These are phyloP conservation scores for Phyllotreta striolata DNA, from an alignment of 2,888 invertebrate species.

Conservation along the genomic window DNA sequence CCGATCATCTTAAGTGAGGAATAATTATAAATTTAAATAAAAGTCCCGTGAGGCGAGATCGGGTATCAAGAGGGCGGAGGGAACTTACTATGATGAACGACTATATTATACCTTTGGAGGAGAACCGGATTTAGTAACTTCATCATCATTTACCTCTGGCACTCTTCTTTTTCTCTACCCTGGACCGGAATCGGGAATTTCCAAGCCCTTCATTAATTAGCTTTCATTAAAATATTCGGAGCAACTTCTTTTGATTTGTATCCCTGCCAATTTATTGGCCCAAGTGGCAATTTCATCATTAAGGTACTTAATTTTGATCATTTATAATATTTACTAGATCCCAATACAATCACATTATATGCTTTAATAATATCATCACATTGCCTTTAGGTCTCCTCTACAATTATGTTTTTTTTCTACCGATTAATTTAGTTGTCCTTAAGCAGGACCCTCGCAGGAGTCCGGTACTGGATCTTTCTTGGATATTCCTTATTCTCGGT, in stretches of 20 bases:
- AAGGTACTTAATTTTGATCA: no score
- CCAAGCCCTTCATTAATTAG: neutral
- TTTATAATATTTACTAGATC: no score
- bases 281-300: no score
- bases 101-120: constrained; percentile 60
- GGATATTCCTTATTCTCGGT: constrained; percentile 3
- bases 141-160: constrained; percentile 56
- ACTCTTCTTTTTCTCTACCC: constrained; percentile 25
- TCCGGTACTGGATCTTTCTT: constrained; percentile 7
- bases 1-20: constrained; percentile 32
- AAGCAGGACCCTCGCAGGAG: neutral
- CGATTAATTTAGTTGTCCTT: neutral
- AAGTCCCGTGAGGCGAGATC: constrained; percentile 56
- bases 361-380: no score
- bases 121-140: constrained; percentile 62
- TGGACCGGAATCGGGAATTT: constrained; percentile 7
- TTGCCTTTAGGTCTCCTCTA: no score
- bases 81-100: constrained; percentile 61
- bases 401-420: no score
- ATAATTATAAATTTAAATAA: constrained; percentile 54
- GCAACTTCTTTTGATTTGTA: neutral
- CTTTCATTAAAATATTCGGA: neutral
- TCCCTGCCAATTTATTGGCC: no score
- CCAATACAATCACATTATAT: no score
- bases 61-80: constrained; percentile 58